Percentiles rank a stretch among this genome's conserved stretches.
phyloP scores from a whole-genome alignment of 2,113 vertebrate genomes.

The Corvus moneduloides region DNA sequence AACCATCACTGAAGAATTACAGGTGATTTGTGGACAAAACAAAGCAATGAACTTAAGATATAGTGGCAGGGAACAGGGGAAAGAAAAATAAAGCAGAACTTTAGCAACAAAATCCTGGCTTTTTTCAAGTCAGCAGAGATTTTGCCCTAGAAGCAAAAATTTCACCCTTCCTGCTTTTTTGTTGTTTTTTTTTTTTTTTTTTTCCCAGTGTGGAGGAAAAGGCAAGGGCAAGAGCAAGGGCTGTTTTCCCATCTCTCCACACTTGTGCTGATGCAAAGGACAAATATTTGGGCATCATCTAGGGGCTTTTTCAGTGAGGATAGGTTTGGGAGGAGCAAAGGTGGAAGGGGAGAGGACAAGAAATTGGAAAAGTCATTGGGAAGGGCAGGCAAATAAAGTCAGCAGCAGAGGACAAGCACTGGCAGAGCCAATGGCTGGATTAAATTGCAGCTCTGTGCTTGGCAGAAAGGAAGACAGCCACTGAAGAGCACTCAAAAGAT shows the following conservation, averaged over 20 bases:
- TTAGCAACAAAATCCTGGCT: background rate
- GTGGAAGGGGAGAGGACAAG: background rate
- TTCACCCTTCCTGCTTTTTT: background rate
- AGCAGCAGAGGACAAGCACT: background rate
- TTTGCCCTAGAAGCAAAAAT: background rate
- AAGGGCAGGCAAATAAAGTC: background rate
- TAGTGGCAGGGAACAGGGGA: background rate
- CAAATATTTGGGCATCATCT: background rate
- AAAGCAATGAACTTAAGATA: constrained; percentile 18
- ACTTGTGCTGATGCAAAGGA: background rate
- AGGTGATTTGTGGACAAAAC: constrained; percentile 21
- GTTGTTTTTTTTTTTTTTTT: too few relatives aligned
- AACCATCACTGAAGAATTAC: background rate
- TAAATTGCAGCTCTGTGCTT: background rate
- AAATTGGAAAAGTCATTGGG: background rate
- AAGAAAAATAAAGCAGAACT: background rate
- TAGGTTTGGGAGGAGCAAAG: background rate
- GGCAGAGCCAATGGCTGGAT: background rate
- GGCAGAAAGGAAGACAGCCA: background rate
- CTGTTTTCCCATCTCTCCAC: background rate
- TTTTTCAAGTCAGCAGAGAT: background rate
- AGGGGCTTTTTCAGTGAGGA: background rate
- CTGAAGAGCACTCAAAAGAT: background rate
- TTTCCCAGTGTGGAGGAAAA: background rate
- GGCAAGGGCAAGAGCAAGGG: background rate